Base-by-base conservation (phyloP, 1,140 invertebrate genomes). In the Scylla paramamosain region DNA sequence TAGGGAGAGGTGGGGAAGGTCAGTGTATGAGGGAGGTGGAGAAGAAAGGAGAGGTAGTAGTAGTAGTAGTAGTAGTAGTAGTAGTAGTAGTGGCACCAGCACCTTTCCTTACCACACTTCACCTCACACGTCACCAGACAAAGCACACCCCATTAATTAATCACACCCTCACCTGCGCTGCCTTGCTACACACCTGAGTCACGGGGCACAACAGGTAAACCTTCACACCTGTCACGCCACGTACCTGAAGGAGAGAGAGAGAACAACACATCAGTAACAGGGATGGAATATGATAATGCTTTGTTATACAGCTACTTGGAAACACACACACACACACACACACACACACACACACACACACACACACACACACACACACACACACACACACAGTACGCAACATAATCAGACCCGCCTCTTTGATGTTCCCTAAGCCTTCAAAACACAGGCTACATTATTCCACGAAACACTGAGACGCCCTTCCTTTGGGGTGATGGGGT, bases 351-450 rank as follows among this genome's bases (percentile, higher is more conserved):
- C 83, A 84, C 83, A 84, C 83, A 84, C 83, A 84, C 83, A 84
- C 83, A 84, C 83, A 84, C 83, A 84, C 83, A 84, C 83, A 84
- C 83, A 84, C 83, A 84, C 83, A 84, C 83, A 28, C 83, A 84
- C 83, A 28, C 83, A 84, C 31, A 84, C 83, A 84, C 83, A 84
- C 83, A 84, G 1, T 16, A 28, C 8, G 28, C 8, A 3, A 84
- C 83, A 84, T 32, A 84, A 28, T 29, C 16, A 84, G 0, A 20
- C 83, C n/a, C 83, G 31, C 83, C n/a, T 7, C 83, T 84, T 28
- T 84, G 83, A 84, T 28, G 83, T 84, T 84, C n/a, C 83, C 10
- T 10, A 84, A 29, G 83, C 31, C 31, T 29, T 84, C 83, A 10
- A 28, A 25, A 32, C 16, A 32, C 31, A 29, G 25, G 10, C 8